These are phyloP conservation scores for Manacus vitellinus DNA, from an alignment of 2,113 vertebrate genomes.

Conservation along the genomic window DNA sequence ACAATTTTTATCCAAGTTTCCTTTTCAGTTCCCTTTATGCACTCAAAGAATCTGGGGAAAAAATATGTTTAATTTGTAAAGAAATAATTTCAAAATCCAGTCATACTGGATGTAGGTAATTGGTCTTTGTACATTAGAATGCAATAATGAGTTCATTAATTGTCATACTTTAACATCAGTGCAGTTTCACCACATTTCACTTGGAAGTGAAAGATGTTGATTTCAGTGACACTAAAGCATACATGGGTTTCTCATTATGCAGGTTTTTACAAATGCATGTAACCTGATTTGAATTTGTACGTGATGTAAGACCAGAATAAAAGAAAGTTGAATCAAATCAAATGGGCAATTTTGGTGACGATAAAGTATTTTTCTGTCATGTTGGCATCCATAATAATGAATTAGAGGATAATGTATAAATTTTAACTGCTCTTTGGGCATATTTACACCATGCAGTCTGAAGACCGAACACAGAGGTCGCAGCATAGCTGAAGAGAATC, in stretches of 20 bases:
- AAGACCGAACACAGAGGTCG: neutral
- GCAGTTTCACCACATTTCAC: neutral
- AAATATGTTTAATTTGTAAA: neutral
- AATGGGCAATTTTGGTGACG: neutral
- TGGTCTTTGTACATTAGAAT: neutral
- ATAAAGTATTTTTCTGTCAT: neutral
- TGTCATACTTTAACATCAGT: neutral
- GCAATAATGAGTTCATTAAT: neutral
- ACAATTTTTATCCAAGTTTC: neutral
- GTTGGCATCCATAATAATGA: neutral
- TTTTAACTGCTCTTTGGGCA: neutral
- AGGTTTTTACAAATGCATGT: neutral
- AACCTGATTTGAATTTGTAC: neutral
- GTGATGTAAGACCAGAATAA: neutral
- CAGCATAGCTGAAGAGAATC: neutral
- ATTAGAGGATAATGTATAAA: neutral
- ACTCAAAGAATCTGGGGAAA: neutral
- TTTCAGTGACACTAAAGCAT: neutral
- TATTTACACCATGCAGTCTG: neutral
- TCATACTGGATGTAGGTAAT: neutral
- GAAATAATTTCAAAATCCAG: neutral
- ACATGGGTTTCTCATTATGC: neutral
- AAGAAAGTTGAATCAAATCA: neutral
- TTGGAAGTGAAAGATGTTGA: neutral
- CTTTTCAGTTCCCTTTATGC: neutral